Percentiles rank a stretch among this genome's conserved stretches.
Conservation (phyloP, 1,140 invertebrate species). For the Zaprionus kolodkinae region DNA sequence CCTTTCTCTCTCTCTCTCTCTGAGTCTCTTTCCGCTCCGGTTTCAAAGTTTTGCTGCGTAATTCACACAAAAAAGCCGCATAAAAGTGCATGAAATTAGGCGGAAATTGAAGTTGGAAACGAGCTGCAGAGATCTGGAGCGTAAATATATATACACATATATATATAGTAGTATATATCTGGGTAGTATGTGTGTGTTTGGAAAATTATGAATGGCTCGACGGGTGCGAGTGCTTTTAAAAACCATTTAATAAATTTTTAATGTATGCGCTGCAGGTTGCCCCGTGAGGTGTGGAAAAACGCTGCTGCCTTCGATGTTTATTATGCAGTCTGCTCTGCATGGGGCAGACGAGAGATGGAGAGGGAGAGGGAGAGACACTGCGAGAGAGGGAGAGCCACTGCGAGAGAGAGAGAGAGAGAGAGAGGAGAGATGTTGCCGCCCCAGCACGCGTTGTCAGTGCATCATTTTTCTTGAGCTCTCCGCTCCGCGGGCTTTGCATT, state of each 20-base stretch:
- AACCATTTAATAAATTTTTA: conserved; percentile 82
- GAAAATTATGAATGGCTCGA: conserved; percentile 73
- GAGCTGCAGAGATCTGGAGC: conserved; percentile 2
- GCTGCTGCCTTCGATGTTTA: conserved; percentile 69
- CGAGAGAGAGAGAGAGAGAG: conserved; percentile 8
- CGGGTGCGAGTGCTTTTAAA: conserved; percentile 81
- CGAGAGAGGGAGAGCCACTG: not conserved
- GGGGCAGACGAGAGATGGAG: conserved; percentile 37
- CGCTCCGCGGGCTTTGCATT: conserved; percentile 58
- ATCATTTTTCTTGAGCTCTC: conserved; percentile 69
- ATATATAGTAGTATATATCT: not conserved
- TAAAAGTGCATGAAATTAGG: conserved; percentile 80
- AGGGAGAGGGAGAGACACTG: not conserved
- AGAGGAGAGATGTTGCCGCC: conserved; percentile 15
- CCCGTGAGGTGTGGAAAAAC: conserved; percentile 48
- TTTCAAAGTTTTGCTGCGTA: conserved; percentile 68
- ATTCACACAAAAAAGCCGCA: conserved; percentile 75
- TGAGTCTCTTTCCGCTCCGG: conserved; percentile 64
- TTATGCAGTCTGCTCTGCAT: conserved; percentile 74
- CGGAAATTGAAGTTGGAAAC: conserved; percentile 70
- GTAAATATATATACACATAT: not conserved
- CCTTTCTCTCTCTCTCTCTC: conserved; percentile 25
- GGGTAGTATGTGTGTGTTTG: not conserved
- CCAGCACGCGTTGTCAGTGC: conserved; percentile 79
- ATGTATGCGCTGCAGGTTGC: conserved; percentile 73